These are phyloP conservation scores for Callaeas wilsoni DNA, from an alignment of 2,113 vertebrate genomes.

Conservation along the genomic window DNA sequence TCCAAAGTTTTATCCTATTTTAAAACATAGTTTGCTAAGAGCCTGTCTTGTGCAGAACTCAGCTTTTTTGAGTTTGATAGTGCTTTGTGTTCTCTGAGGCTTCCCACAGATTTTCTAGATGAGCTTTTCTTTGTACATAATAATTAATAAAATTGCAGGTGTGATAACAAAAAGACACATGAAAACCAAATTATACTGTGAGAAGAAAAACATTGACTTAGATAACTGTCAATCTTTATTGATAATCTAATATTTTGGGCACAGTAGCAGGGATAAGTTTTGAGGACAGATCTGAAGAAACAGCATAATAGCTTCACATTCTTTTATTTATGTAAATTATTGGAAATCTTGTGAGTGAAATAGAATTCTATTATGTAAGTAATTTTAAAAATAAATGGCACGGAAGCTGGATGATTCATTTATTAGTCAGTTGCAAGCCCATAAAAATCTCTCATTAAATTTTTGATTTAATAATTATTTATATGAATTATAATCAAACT, in stretches of 20 bases:
- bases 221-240: neutral
- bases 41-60: neutral
- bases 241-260: neutral
- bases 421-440: neutral
- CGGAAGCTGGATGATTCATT: neutral
- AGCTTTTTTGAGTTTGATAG: neutral
- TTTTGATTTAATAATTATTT: neutral
- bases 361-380: neutral
- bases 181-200: neutral
- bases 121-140: neutral
- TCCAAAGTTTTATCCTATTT: neutral
- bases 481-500: neutral
- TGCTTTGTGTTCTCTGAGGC: neutral
- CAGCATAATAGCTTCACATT: neutral
- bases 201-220: neutral
- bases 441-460: neutral
- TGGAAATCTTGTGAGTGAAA: neutral
- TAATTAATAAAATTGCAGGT: neutral
- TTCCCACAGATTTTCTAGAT: neutral
- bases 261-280: neutral
- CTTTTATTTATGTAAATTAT: neutral
- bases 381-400: neutral
- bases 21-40: neutral
- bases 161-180: neutral
- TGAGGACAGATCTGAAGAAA: neutral